Base-by-base conservation (phyloP, 2,797 vertebrate species). In the Lepus oiostolus region DNA sequence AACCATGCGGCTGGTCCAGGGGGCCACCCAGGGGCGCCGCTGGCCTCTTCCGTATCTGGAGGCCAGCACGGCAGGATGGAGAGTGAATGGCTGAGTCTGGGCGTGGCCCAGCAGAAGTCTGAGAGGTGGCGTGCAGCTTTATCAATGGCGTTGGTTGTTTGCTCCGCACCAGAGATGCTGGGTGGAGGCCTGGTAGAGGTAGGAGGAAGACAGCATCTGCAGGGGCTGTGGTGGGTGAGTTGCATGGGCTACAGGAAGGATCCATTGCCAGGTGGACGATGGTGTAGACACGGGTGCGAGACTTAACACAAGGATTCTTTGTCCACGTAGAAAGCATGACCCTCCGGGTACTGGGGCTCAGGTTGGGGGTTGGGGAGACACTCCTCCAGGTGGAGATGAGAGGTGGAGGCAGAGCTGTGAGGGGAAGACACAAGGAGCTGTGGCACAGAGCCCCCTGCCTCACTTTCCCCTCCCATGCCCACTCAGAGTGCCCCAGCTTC, bases 41-140 rank as follows among this genome's bases (percentile, higher is more conserved):
- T 0, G n/a, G 14, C 13, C 13, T 88, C 42, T 62, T n/a, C 32
- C 68, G 42, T 52, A 32, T n/a, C 58, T 35, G n/a, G 28, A 10
- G 30, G 13, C 30, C 1, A 0, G 32, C 0, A 12, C 1, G 8
- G 28, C 14, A 2, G 28, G 32, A 5, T 12, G 8, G 12, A 63
- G 26, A 32, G 38, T 42, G 8, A 47, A 47, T 9, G 42, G 42
- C 42, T 47, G 42, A 47, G 42, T 12, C 16, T 3, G 1, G 35
- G n/a, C 70, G 63, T 38, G 52, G 17, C 8, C 22, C 7, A 35
- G 83, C 26, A 5, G 28, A 2, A 8, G 8, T 47, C 42, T 47
- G 42, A 47, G 42, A 47, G 42, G 42, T 47, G 42, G 42, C 8
- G 8, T 9, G 42, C 42, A 9, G 42, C 42, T 9, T 47, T 8